Evolutionary conservation across 1,140 invertebrate genomes (phyloP), one percentile per base, ranked within the genome.

Genomic region (Drosophila neocordata): DNA sequence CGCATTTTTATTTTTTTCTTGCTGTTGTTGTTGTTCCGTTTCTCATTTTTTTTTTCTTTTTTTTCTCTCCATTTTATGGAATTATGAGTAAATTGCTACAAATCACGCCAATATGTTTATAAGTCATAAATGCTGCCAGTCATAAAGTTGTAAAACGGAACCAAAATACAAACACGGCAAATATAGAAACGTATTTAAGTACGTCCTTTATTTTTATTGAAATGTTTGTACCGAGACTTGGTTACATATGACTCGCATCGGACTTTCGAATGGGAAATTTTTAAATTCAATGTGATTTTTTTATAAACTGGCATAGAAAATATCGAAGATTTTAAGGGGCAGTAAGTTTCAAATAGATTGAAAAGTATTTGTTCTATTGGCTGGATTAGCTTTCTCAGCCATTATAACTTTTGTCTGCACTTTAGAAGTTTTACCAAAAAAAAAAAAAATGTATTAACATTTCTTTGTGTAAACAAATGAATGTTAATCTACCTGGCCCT

Each of bases 21-120:
- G n/a, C n/a, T n/a, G n/a, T n/a, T n/a, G n/a, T n/a, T 48, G 9
- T 6, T 44, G 8, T 44, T n/a, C 18, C 8, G 8, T 20, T 20
- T 44, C 2, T 22, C 27, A 11, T 31, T 55, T 4, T 34, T 27
- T 9, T 15, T n/a, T 55, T 56, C 2, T 41, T 55, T 70, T 31
- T 55, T 66, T 51, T 31, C 13, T 31, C 18, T 1, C 11, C 52
- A 48, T 63, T 51, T 35, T 65, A 57, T 58, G 62, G 59, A 87
- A 76, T 87, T 82, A 82, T 73, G 67, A 75, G 68, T 58, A 87
- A 88, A 87, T 87, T 72, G 71, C 74, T 87, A 66, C 75, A 87
- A 87, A 87, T 87, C 82, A 88, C 78, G 82, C 71, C 75, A 83
- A 68, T 77, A 65, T 65, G 64, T 24, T 9, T 15, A 38, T 48